A percentile compares a stretch with the other conserved stretches of the same genome.
Conservation (phyloP, 2,113 vertebrate genomes). For the Pyrgilauda ruficollis region DNA sequence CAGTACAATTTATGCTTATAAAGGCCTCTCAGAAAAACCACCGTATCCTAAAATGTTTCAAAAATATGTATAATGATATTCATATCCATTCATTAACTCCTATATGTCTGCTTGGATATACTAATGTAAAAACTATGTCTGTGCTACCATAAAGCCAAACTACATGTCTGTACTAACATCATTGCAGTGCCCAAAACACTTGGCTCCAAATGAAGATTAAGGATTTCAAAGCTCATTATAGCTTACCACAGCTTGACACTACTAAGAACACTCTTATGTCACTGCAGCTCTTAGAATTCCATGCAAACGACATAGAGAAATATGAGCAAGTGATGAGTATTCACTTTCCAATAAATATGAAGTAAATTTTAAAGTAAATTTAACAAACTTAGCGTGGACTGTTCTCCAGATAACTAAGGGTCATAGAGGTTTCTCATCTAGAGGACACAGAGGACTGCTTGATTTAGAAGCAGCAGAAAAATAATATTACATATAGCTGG, state of each 20-base stretch:
- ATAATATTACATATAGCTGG: not conserved
- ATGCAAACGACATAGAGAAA: not conserved
- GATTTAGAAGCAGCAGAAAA: not conserved
- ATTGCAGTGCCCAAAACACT: not conserved
- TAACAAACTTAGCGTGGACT: not conserved
- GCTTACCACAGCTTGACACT: not conserved
- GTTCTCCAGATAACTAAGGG: not conserved
- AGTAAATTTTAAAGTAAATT: not conserved
- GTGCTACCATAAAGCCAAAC: not conserved
- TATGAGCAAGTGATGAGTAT: not conserved
- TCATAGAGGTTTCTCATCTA: not conserved
- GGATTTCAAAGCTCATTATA: not conserved
- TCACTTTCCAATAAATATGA: not conserved
- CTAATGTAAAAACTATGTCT: not conserved
- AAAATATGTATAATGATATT: not conserved
- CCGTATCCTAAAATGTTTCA: fast-evolving
- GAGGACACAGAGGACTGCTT: not conserved
- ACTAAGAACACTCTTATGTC: not conserved
- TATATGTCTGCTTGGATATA: not conserved
- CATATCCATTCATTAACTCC: not conserved
- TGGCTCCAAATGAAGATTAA: not conserved
- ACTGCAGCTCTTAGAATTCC: not conserved
- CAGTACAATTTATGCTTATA: not conserved
- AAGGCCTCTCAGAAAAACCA: not conserved
- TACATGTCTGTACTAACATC: not conserved